Percentiles rank a stretch among this genome's conserved stretches.
phyloP scores from a whole-genome alignment of 2,113 vertebrate genomes.

The Parus major region DNA sequence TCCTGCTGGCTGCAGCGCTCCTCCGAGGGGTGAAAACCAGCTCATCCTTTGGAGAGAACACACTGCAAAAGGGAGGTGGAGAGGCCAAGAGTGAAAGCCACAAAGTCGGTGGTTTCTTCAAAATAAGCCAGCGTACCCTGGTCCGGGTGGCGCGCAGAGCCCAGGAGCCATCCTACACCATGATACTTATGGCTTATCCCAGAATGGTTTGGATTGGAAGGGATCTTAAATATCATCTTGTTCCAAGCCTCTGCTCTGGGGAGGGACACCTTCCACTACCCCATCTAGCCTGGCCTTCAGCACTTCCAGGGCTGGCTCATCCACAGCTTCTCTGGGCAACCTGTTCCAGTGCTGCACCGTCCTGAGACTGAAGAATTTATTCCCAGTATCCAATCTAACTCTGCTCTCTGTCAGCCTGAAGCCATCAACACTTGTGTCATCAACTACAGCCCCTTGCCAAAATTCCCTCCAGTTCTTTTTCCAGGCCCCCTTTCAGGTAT shows the following conservation, averaged over 20 bases:
- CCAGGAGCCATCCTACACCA: neutral
- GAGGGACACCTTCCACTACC: neutral
- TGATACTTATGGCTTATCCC: neutral
- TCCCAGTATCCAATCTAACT: neutral
- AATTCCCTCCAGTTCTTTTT: neutral
- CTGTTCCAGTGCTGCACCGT: neutral
- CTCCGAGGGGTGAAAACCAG: neutral
- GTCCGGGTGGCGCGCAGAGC: fast-evolving
- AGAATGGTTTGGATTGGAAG: neutral
- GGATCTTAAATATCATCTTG: too few species aligned
- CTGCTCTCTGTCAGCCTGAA: neutral
- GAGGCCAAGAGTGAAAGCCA: neutral
- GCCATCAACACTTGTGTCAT: neutral
- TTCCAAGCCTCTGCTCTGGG: neutral
- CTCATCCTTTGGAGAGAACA: neutral
- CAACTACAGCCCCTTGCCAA: neutral
- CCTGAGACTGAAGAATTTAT: neutral
- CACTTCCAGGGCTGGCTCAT: neutral
- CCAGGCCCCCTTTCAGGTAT: neutral
- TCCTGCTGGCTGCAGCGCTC: neutral
- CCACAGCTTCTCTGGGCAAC: neutral
- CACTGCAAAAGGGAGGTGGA: neutral
- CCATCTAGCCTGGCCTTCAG: neutral
- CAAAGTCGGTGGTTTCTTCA: neutral
- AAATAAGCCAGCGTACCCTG: neutral